Percentiles rank a stretch among this genome's conserved stretches.
phyloP scores from a whole-genome alignment of 2,113 vertebrate species.

The Suricata suricatta region DNA sequence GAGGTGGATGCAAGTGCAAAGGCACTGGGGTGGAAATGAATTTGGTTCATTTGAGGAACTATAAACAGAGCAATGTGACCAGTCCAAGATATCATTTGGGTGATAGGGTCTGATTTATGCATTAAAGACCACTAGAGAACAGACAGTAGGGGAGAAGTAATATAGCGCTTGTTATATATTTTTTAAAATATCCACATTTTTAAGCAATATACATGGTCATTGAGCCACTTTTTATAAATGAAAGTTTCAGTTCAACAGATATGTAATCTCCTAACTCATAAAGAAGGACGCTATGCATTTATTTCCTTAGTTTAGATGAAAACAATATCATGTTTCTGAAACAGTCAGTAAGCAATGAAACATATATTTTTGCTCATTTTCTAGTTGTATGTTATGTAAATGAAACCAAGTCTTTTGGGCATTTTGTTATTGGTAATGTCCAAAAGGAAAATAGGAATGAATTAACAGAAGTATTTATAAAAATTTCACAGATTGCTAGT shows the following conservation, averaged over 20 bases:
- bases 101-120: not conserved
- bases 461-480: constrained; percentile 42
- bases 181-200: not conserved
- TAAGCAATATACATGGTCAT: not conserved
- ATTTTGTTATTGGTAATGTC: constrained; percentile 42
- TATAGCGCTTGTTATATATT: not conserved
- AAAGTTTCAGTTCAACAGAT: not conserved
- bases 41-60: not conserved
- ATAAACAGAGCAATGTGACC: not conserved
- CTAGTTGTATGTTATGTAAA: constrained; percentile 20
- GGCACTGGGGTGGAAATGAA: not conserved
- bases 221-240: not conserved
- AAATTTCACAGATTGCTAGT: constrained; percentile 37
- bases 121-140: not conserved
- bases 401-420: not conserved
- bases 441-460: constrained; percentile 45
- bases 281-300: not conserved
- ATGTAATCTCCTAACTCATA: constrained; percentile 7
- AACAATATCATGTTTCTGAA: constrained; percentile 41
- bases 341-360: not conserved
- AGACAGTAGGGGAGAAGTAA: not conserved
- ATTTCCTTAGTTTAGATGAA: constrained; percentile 40
- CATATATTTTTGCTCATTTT: not conserved
- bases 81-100: too few relatives aligned
- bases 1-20: not conserved